Conservation (phyloP, 2,797 vertebrate species). For the Alectoris magna region DNA sequence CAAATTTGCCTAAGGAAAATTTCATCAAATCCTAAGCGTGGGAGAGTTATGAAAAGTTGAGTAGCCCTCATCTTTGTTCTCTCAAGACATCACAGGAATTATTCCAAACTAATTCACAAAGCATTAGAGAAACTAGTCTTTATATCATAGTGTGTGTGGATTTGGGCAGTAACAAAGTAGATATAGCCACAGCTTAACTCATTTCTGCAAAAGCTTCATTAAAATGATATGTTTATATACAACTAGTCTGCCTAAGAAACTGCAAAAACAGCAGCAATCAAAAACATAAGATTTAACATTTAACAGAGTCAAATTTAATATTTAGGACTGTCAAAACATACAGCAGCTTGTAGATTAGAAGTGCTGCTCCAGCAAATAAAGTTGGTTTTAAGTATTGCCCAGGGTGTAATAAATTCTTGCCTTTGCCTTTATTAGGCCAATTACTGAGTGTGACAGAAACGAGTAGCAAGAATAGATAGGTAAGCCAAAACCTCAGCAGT, state of each 20-base stretch:
- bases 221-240: constrained; percentile 71
- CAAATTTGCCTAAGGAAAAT: constrained; percentile 44
- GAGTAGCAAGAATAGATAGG: constrained; percentile 28
- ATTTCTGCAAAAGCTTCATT: constrained; percentile 51
- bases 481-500: constrained; percentile 32
- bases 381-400: constrained; percentile 80
- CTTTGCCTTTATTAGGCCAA: constrained; percentile 81
- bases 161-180: constrained; percentile 47
- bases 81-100: constrained; percentile 42
- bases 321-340: constrained; percentile 77
- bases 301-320: constrained; percentile 77
- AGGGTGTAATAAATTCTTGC: constrained; percentile 79
- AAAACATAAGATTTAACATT: constrained; percentile 72
- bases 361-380: constrained; percentile 81
- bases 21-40: constrained; percentile 18
- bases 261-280: constrained; percentile 67
- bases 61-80: neutral
- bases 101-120: constrained; percentile 58
- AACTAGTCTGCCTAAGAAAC: constrained; percentile 59
- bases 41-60: neutral
- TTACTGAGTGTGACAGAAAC: constrained; percentile 70
- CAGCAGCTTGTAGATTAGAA: constrained; percentile 66
- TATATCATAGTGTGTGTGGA: constrained; percentile 48
- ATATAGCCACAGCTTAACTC: constrained; percentile 43
- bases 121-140: constrained; percentile 29